These are phyloP conservation scores for Neofelis nebulosa DNA, from an alignment of 2,113 vertebrate species.

Conservation along the genomic window DNA sequence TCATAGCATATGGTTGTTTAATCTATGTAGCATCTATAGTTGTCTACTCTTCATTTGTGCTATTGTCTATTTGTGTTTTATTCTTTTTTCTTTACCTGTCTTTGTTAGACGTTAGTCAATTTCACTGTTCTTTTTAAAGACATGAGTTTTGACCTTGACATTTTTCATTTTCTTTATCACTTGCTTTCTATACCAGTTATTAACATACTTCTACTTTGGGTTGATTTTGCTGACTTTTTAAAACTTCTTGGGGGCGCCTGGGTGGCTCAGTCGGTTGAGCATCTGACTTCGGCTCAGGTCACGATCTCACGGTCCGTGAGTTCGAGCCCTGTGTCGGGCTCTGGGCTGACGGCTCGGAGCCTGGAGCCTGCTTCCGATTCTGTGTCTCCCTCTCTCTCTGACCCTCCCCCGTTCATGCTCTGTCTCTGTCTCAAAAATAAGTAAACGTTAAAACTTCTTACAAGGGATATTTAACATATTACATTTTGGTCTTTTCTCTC, in stretches of 20 bases:
- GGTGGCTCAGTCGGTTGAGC: too few species aligned
- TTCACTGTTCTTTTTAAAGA: neutral
- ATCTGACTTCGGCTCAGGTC: too few species aligned
- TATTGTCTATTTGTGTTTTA: neutral
- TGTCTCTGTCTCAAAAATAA: too few species aligned
- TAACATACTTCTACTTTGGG: neutral
- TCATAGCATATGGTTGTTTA: neutral
- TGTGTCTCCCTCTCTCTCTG: too few species aligned
- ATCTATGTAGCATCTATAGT: neutral
- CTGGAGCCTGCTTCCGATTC: too few species aligned
- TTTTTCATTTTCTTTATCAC: neutral
- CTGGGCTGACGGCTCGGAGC: too few species aligned
- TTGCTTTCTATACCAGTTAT: neutral
- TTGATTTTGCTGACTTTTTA: neutral
- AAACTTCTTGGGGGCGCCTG: neutral
- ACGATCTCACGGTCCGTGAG: too few species aligned
- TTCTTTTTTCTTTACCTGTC: neutral
- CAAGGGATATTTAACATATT: neutral
- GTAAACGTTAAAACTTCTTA: neutral
- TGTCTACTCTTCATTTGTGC: neutral
- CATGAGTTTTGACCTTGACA: neutral
- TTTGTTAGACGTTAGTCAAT: neutral
- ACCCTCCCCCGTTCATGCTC: too few species aligned
- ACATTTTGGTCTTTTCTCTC: neutral
- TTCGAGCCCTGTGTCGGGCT: too few species aligned